phyloP scores from a whole-genome alignment of 1,140 invertebrate species.

The Gonioctena quinquepunctata region DNA sequence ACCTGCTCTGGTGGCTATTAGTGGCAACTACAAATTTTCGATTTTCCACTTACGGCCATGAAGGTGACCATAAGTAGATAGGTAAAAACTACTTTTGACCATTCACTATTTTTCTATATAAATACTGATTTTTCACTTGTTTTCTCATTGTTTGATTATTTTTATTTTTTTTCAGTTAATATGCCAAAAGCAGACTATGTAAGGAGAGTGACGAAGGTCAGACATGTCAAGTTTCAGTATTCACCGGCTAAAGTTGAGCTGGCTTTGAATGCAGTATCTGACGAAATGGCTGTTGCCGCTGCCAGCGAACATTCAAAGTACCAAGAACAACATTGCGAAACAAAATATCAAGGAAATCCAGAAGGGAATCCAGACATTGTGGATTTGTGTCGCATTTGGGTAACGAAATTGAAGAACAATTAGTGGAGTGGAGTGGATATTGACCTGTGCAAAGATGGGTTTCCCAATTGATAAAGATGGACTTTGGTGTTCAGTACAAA shows the following conservation, averaged over 20 bases:
- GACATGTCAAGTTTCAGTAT: not conserved
- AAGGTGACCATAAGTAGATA: not conserved
- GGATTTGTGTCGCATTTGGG: not conserved
- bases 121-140: not conserved
- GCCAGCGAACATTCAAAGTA: not conserved
- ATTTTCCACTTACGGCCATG: not conserved
- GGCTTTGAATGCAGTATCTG: not conserved
- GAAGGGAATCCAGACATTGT: not conserved
- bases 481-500: slow-evolving; percentile 2
- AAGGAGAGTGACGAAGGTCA: not conserved
- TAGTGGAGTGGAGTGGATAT: not conserved
- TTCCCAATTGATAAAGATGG: not conserved
- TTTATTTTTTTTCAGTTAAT: not conserved
- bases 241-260: not conserved
- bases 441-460: not conserved
- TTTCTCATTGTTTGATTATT: not conserved
- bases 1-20: not conserved
- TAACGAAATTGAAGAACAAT: not conserved
- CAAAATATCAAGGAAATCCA: not conserved
- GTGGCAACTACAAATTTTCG: not conserved
- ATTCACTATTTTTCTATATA: not conserved
- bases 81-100: not conserved
- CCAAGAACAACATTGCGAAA: not conserved
- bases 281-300: not conserved
- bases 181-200: not conserved